Conservation (phyloP, 2,888 invertebrate species). For the Acrobasis repandana region DNA sequence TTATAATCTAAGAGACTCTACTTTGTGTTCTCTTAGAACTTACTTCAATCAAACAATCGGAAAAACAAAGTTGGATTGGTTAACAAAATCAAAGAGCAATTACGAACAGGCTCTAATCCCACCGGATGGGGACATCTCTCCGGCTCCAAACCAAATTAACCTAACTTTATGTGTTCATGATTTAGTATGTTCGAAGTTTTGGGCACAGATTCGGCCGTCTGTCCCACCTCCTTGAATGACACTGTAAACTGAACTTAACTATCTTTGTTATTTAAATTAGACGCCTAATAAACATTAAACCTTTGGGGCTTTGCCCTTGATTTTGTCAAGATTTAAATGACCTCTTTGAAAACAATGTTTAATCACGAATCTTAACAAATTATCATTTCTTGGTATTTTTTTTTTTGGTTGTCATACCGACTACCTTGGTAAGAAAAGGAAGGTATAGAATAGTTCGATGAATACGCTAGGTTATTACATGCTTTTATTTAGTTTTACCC, state of each 20-base stretch:
- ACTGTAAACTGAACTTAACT: not conserved
- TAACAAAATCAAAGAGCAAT: conserved; percentile 30
- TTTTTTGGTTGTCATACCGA: too few relatives aligned
- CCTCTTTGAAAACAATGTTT: too few relatives aligned
- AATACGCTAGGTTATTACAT: too few relatives aligned
- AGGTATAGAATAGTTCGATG: too few relatives aligned
- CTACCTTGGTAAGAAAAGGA: too few relatives aligned
- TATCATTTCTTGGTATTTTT: too few relatives aligned
- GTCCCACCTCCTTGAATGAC: conserved; percentile 5
- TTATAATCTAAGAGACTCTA: not conserved
- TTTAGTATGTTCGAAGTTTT: conserved; percentile 20
- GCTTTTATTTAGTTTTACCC: too few relatives aligned
- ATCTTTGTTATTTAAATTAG: not conserved
- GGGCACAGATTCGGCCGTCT: conserved; percentile 3
- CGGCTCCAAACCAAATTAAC: conserved; percentile 10
- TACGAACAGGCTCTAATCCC: conserved; percentile 23
- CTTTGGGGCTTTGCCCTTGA: not conserved
- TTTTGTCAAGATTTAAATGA: not conserved
- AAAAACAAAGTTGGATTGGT: not conserved
- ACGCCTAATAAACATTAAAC: not conserved
- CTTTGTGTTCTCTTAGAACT: not conserved
- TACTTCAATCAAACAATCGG: not conserved
- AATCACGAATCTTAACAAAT: too few relatives aligned
- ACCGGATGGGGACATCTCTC: conserved; percentile 2
- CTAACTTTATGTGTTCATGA: conserved; percentile 19